Conservation (phyloP, 2,888 invertebrate genomes). For the Hoplodrina ambigua region DNA sequence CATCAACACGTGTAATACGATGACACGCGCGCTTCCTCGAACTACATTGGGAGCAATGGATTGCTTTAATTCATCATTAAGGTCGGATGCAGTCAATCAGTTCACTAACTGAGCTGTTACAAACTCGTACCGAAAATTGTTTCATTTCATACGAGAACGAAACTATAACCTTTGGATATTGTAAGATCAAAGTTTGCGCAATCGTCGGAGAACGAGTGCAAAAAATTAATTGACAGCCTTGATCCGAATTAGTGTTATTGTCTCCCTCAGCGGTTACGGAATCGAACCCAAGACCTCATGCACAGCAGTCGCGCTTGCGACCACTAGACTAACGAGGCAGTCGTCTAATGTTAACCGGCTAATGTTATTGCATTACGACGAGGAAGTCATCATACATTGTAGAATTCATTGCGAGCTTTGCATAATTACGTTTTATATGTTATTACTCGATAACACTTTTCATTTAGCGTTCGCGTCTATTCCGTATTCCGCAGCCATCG, state of each 20-base stretch:
- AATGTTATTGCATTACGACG: neutral
- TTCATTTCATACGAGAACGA: conserved; percentile 7
- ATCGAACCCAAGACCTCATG: too few species aligned
- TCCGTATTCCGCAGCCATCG: neutral
- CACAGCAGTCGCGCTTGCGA: too few species aligned
- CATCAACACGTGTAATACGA: too few species aligned
- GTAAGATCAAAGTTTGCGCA: conserved; percentile 8
- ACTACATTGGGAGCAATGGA: neutral
- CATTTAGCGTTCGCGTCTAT: conserved; percentile 6
- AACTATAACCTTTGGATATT: neutral
- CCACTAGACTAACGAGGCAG: too few species aligned
- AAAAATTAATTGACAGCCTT: conserved; percentile 34
- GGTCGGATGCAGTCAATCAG: neutral
- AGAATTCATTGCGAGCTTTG: conserved; percentile 14
- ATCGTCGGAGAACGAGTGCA: conserved; percentile 29
- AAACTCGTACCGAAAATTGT: neutral
- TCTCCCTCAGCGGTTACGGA: too few species aligned
- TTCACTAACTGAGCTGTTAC: neutral
- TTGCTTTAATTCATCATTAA: neutral
- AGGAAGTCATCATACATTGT: conserved; percentile 25
- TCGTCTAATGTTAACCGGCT: too few species aligned
- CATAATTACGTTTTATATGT: conserved; percentile 12
- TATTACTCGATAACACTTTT: conserved; percentile 4
- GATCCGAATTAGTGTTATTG: conserved; percentile 31
- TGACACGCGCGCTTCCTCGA: too few species aligned